Evolutionary conservation across 2,113 vertebrate species (phyloP).

Genomic region (Hippocampus comes): DNA sequence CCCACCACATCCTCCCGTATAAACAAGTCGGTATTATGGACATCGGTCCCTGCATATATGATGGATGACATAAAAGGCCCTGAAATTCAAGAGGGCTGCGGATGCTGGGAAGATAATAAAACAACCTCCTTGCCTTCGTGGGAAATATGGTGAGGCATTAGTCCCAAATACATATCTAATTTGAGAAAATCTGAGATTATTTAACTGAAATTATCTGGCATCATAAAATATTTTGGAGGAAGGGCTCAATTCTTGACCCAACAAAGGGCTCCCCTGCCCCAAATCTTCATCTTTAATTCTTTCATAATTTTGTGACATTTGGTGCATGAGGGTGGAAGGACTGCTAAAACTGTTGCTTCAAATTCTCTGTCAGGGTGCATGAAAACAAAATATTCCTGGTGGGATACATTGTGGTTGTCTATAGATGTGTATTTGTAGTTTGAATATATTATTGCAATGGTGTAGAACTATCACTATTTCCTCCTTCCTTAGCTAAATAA

Average conservation of each 20-base stretch:
- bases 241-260: not conserved
- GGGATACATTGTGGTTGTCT: no score
- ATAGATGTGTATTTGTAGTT: no score
- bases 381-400: no score
- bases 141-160: slow-evolving; percentile 58
- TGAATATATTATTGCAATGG: no score
- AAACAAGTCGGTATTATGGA: slow-evolving; percentile 67
- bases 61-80: slow-evolving; percentile 68
- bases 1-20: slow-evolving; percentile 40
- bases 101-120: slow-evolving; percentile 66
- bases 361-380: no score
- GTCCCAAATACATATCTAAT: slow-evolving; percentile 63
- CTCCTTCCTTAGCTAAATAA: no score
- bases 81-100: slow-evolving; percentile 47
- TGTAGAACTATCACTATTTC: no score
- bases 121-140: slow-evolving; percentile 46
- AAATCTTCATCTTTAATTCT: not conserved
- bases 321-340: not conserved
- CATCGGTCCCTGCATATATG: slow-evolving; percentile 67
- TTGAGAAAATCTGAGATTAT: slow-evolving; percentile 50
- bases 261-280: slow-evolving; percentile 4
- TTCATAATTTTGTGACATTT: not conserved
- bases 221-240: slow-evolving; percentile 16
- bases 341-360: not conserved
- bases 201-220: slow-evolving; percentile 26